Percentiles rank a stretch among this genome's conserved stretches.
Conservation (phyloP, 2,797 vertebrate species). For the Falco columbarius region DNA sequence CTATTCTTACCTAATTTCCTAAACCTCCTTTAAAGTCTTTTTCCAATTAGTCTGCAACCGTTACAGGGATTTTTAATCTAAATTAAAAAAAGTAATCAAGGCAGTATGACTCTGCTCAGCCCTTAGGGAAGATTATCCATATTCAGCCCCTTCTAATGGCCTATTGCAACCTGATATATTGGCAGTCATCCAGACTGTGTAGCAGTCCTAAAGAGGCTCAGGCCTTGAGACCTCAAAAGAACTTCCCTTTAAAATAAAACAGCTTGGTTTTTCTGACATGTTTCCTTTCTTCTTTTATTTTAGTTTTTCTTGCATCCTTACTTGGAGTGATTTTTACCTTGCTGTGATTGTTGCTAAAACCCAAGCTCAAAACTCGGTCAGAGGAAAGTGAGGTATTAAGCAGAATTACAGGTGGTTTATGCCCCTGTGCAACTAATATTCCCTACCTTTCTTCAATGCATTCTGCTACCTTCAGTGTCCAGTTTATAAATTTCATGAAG, state of each 20-base stretch:
- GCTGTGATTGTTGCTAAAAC: background rate
- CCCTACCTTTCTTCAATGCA: background rate
- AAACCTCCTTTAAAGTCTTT: conserved; percentile 58
- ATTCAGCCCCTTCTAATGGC: conserved; percentile 47
- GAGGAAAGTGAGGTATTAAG: background rate
- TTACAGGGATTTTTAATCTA: conserved; percentile 65
- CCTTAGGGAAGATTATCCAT: conserved; percentile 58
- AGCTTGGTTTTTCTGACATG: background rate
- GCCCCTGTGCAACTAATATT: background rate
- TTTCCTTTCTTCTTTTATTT: background rate
- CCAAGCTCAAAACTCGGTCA: background rate
- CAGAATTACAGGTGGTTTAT: background rate
- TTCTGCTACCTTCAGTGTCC: background rate
- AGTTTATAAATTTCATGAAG: background rate
- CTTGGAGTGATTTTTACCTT: background rate
- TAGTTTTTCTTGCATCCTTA: background rate
- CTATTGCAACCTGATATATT: conserved; percentile 49
- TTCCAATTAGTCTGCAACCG: conserved; percentile 55
- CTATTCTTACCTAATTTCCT: conserved; percentile 61
- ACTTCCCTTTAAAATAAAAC: background rate
- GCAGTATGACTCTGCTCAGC: conserved; percentile 50
- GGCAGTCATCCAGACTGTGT: background rate
- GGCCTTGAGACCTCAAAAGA: background rate
- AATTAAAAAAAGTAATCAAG: conserved; percentile 66
- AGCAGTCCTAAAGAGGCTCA: background rate